Evolutionary conservation across 1,140 invertebrate species (phyloP).

Genomic region (Zaprionus ornatus): DNA sequence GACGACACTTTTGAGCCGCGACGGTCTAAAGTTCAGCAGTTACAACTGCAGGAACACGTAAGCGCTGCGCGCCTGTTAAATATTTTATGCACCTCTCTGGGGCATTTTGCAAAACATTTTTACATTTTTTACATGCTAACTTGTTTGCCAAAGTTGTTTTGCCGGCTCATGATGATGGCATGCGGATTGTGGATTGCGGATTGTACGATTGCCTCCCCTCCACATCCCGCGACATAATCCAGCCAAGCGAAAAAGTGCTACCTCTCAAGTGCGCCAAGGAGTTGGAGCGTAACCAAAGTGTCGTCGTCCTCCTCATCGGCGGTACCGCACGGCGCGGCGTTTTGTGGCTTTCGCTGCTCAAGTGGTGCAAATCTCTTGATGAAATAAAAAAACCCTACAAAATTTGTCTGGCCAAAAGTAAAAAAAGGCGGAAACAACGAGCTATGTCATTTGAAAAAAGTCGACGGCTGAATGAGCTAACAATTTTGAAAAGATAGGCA

Average conservation of each 20-base stretch:
- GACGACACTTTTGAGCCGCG: conserved; percentile 41
- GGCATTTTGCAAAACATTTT: conserved; percentile 81
- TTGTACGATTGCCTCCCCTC: conserved; percentile 28
- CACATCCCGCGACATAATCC: conserved; percentile 64
- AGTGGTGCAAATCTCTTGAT: conserved; percentile 78
- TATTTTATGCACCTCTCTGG: conserved; percentile 82
- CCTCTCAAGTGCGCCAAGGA: conserved; percentile 62
- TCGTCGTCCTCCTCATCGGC: conserved; percentile 47
- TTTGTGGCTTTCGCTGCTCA: conserved; percentile 70
- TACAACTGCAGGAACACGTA: not conserved
- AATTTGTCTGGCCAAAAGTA: conserved; percentile 53
- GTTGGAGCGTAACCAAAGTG: conserved; percentile 79
- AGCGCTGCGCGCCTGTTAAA: conserved; percentile 61
- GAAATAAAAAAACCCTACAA: conserved; percentile 80
- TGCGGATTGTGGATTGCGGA: conserved; percentile 55
- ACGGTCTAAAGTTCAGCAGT: conserved; percentile 22
- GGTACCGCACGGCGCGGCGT: not conserved
- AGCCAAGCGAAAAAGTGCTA: conserved; percentile 57
- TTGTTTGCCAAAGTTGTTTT: conserved; percentile 49
- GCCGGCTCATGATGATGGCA: conserved; percentile 61
- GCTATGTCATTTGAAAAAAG: not conserved
- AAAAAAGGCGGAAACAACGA: conserved; percentile 1
- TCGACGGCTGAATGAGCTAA: not conserved
- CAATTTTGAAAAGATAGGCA: not conserved
- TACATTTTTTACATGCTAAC: conserved; percentile 63